Evolutionary conservation across 2,888 invertebrate species (phyloP).

Genomic region (Aproaerema taeniolella): DNA sequence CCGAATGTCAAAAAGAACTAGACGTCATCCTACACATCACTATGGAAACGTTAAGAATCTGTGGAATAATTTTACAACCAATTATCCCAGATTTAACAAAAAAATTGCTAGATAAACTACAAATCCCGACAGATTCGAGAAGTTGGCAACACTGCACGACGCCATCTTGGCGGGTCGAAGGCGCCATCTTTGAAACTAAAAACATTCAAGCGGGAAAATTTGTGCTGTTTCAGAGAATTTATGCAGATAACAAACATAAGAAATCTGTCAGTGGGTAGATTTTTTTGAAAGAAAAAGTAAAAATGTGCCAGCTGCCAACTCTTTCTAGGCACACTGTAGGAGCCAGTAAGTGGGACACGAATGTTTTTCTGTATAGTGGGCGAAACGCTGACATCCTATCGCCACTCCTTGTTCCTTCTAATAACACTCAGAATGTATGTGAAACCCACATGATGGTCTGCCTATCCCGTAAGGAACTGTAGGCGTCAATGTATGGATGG

Average conservation of each 20-base stretch:
- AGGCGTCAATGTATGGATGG: too few relatives aligned
- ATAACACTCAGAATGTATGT: too few relatives aligned
- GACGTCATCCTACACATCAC: slow-evolving; percentile 88
- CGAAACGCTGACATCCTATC: too few relatives aligned
- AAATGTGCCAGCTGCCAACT: too few relatives aligned
- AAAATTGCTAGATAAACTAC: slow-evolving; percentile 83
- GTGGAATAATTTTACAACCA: slow-evolving; percentile 87
- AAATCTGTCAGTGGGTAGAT: slow-evolving; percentile 21
- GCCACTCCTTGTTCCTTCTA: too few relatives aligned
- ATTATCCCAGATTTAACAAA: slow-evolving; percentile 86
- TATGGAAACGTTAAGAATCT: slow-evolving; percentile 89
- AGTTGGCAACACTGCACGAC: slow-evolving; percentile 54
- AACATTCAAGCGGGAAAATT: slow-evolving; percentile 61
- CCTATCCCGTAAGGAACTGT: too few relatives aligned
- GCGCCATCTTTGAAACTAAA: slow-evolving; percentile 55
- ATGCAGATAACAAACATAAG: slow-evolving; percentile 48
- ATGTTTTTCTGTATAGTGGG: too few relatives aligned
- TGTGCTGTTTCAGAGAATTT: slow-evolving; percentile 61
- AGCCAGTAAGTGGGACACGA: too few relatives aligned
- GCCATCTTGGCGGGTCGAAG: slow-evolving; percentile 56
- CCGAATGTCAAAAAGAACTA: slow-evolving; percentile 76
- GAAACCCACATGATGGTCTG: too few relatives aligned
- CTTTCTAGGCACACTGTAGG: too few relatives aligned
- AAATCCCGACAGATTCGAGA: slow-evolving; percentile 47
- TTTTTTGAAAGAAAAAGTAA: too few relatives aligned